Evolutionary conservation across 2,888 invertebrate species (phyloP).

Genomic region (Agrilus cyanescens): DNA sequence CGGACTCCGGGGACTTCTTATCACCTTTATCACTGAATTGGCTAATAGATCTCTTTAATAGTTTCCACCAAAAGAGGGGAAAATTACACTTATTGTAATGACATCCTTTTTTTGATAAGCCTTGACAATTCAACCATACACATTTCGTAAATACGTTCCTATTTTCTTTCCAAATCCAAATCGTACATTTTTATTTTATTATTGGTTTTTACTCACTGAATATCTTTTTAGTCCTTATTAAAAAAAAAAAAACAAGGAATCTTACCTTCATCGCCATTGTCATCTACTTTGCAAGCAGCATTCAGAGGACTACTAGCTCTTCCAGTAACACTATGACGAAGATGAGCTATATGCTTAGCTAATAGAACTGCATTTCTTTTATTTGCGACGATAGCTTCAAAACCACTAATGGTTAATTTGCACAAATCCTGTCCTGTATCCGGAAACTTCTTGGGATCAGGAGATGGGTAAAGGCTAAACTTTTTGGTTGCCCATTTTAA

Average conservation of each 20-base stretch:
- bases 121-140: too few relatives aligned
- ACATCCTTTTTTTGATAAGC: too few relatives aligned
- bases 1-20: too few relatives aligned
- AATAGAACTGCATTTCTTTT: constrained; percentile 41
- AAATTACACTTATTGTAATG: too few relatives aligned
- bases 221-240: too few relatives aligned
- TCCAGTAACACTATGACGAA: constrained; percentile 48
- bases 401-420: constrained; percentile 48
- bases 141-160: too few relatives aligned
- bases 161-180: too few relatives aligned
- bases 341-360: constrained; percentile 49
- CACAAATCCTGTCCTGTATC: constrained; percentile 44
- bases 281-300: constrained; percentile 36
- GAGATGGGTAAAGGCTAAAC: constrained; percentile 44
- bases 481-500: constrained; percentile 48
- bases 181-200: too few relatives aligned
- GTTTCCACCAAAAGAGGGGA: too few relatives aligned
- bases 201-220: too few relatives aligned
- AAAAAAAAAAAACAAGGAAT: neutral
- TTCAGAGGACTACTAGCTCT: constrained; percentile 44
- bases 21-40: too few relatives aligned
- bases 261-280: constrained; percentile 25
- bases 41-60: too few relatives aligned
- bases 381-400: constrained; percentile 42
- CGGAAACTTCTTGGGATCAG: constrained; percentile 43